phyloP scores from a whole-genome alignment of 2,113 vertebrate species.

The Otis tarda region DNA sequence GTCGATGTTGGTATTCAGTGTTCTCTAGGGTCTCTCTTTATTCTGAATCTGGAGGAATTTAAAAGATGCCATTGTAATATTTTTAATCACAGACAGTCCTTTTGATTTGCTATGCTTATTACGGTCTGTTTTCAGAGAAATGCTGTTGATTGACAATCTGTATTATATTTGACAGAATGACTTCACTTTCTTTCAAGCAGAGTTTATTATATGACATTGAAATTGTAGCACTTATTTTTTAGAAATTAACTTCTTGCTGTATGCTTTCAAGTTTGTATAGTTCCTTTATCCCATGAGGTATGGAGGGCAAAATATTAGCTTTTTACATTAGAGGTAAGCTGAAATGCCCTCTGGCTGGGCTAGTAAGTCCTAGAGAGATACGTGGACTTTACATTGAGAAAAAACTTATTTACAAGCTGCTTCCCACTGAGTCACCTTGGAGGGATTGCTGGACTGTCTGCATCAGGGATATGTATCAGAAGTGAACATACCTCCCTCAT shows the following conservation, averaged over 20 bases:
- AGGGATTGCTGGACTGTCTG: not conserved
- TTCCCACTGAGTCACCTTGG: not conserved
- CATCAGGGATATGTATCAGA: no score
- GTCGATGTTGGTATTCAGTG: not conserved
- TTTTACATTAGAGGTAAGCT: not conserved
- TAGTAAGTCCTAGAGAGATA: not conserved
- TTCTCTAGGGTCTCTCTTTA: not conserved
- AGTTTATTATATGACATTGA: not conserved
- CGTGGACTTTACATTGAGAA: not conserved
- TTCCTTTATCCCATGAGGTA: not conserved
- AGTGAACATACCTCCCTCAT: not conserved
- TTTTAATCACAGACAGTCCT: slow-evolving; percentile 9
- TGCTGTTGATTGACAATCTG: not conserved
- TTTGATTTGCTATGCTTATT: not conserved
- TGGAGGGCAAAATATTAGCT: not conserved
- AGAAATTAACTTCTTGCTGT: not conserved
- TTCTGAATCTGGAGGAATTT: not conserved
- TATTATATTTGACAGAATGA: not conserved
- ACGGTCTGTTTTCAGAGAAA: not conserved
- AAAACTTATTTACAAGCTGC: not conserved
- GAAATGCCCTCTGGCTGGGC: not conserved
- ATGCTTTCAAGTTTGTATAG: not conserved
- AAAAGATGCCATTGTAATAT: not conserved
- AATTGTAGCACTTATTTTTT: not conserved
- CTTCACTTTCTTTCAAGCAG: slow-evolving; percentile 4